Percentiles rank a stretch among this genome's conserved stretches.
phyloP scores from a whole-genome alignment of 2,797 vertebrate species.

The Xenopus petersii region DNA sequence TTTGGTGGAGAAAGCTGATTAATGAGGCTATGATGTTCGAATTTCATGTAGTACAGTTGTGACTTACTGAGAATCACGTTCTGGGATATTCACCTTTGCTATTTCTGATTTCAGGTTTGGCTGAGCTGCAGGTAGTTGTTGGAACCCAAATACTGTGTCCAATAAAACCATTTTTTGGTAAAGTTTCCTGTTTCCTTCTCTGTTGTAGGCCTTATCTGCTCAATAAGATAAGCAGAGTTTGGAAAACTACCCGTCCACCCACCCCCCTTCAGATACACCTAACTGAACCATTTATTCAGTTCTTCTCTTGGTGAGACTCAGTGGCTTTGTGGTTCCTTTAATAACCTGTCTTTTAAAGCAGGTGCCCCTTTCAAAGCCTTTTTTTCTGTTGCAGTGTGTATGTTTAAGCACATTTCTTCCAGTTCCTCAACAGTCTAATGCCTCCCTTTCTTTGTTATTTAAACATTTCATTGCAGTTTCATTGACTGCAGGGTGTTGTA shows the following conservation, averaged over 20 bases:
- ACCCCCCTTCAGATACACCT: slow-evolving; percentile 84
- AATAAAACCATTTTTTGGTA: too few relatives aligned
- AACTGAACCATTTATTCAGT: slow-evolving; percentile 81
- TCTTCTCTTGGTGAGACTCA: slow-evolving; percentile 84
- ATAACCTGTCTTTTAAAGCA: slow-evolving; percentile 92
- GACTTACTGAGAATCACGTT: too few relatives aligned
- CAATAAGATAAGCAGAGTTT: slow-evolving; percentile 69
- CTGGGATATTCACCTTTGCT: too few relatives aligned
- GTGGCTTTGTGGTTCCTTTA: slow-evolving; percentile 90
- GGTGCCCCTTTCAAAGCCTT: slow-evolving; percentile 81
- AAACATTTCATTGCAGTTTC: slow-evolving; percentile 97
- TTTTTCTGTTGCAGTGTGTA: slow-evolving; percentile 81
- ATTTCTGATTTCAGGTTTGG: too few relatives aligned
- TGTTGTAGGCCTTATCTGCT: too few relatives aligned
- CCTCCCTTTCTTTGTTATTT: slow-evolving; percentile 87
- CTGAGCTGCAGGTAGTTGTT: too few relatives aligned
- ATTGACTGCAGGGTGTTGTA: slow-evolving; percentile 94
- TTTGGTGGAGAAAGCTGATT: too few relatives aligned
- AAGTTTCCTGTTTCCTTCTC: too few relatives aligned
- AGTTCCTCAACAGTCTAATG: slow-evolving; percentile 88
- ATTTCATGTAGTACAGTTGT: too few relatives aligned
- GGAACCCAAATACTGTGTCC: too few relatives aligned
- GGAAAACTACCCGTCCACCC: slow-evolving; percentile 78
- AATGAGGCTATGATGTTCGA: too few relatives aligned
- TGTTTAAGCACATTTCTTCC: slow-evolving; percentile 91